Evolutionary conservation across 2,113 vertebrate genomes (phyloP).

Genomic region (Hyaena hyaena): DNA sequence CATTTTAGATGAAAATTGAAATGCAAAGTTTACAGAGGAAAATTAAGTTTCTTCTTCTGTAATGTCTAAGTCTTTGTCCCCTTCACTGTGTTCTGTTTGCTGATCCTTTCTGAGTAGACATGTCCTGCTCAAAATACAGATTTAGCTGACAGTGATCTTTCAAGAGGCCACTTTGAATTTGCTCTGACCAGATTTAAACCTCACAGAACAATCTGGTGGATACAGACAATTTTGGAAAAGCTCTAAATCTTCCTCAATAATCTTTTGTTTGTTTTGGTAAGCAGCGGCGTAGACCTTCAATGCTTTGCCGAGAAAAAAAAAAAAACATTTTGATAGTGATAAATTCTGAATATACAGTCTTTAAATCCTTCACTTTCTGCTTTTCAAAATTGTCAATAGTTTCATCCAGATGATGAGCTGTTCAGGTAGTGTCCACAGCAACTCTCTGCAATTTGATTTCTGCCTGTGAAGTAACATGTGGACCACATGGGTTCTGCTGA

Average conservation of each 20-base stretch:
- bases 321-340: neutral
- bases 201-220: neutral
- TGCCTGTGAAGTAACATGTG: slow-evolving; percentile 84
- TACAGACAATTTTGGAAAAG: neutral
- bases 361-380: slow-evolving; percentile 97
- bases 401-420: slow-evolving; percentile 94
- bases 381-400: slow-evolving; percentile 97
- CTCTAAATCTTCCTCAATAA: neutral
- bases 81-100: neutral
- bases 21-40: neutral
- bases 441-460: slow-evolving; percentile 96
- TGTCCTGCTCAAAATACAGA: neutral
- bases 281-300: neutral
- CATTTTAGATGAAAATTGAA: neutral
- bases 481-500: neutral
- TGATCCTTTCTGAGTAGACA: neutral
- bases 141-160: neutral
- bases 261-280: neutral
- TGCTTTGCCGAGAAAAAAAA: neutral
- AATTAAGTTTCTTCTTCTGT: neutral
- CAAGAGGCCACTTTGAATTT: neutral
- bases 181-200: neutral
- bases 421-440: slow-evolving; percentile 94
- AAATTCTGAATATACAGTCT: slow-evolving; percentile 74
- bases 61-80: neutral